Evolutionary conservation across 2,888 invertebrate genomes (phyloP).

Genomic region (Cataglyphis altisquamis): DNA sequence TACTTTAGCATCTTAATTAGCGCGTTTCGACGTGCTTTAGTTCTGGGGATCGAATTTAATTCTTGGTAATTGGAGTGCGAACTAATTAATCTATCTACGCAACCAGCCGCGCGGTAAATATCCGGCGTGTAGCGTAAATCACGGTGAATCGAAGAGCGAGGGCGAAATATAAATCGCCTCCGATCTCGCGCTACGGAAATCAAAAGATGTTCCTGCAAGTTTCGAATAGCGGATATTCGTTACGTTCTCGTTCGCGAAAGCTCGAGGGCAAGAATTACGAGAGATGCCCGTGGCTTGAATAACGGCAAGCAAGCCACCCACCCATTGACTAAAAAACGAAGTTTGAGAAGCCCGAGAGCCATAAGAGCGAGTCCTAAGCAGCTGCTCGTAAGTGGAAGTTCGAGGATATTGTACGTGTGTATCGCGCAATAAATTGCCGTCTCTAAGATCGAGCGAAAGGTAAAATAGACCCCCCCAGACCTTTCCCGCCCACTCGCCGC

Average conservation of each 20-base stretch:
- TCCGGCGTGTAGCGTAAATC: conserved; percentile 49
- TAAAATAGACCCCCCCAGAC: conserved; percentile 66
- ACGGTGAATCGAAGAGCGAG: not conserved
- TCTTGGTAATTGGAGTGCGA: conserved; percentile 84
- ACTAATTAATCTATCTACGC: conserved; percentile 84
- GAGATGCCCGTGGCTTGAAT: conserved; percentile 2
- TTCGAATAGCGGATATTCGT: not conserved
- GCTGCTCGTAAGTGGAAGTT: conserved; percentile 45
- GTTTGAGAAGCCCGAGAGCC: conserved; percentile 49
- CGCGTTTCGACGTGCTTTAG: conserved; percentile 14
- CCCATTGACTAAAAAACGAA: conserved; percentile 65
- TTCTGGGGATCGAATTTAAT: conserved; percentile 79
- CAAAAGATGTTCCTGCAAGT: not conserved
- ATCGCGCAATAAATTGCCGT: conserved; percentile 76
- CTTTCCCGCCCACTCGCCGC: conserved; percentile 46
- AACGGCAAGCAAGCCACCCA: conserved; percentile 25
- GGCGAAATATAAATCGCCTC: conserved; percentile 7
- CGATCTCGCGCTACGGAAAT: not conserved
- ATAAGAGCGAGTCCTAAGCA: conserved; percentile 51
- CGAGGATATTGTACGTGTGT: conserved; percentile 37
- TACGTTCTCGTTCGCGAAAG: not conserved
- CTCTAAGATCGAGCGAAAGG: conserved; percentile 68
- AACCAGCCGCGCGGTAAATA: conserved; percentile 56
- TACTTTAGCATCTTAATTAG: conserved; percentile 22
- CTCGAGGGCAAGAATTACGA: conserved; percentile 4